Evolutionary conservation across 2,797 vertebrate species (phyloP).

Genomic region (Hippoglossus hippoglossus): DNA sequence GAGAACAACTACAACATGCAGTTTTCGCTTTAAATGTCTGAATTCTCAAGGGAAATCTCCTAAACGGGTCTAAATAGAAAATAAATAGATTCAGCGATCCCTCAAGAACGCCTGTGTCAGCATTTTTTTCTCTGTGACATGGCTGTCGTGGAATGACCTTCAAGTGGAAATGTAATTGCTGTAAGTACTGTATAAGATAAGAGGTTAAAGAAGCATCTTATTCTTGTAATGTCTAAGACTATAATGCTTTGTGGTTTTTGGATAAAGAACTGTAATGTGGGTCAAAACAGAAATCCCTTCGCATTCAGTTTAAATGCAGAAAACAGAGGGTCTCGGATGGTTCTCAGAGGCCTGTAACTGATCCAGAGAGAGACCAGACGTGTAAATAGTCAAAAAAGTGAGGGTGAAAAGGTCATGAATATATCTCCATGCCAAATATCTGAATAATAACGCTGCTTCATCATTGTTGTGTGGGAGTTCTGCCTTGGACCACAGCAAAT

Average conservation of each 20-base stretch:
- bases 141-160: slow-evolving; percentile 10
- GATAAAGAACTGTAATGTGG: slow-evolving; percentile 21
- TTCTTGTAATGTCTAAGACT: not conserved
- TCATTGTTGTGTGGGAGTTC: slow-evolving; percentile 14
- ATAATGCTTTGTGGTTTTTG: not conserved
- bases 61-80: not conserved
- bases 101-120: slow-evolving; percentile 6
- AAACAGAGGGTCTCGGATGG: slow-evolving; percentile 1
- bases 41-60: slow-evolving; percentile 8
- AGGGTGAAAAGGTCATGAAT: slow-evolving; percentile 29
- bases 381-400: slow-evolving; percentile 9
- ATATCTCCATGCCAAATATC: slow-evolving; percentile 16
- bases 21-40: slow-evolving; percentile 23
- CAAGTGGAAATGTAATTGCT: slow-evolving; percentile 10
- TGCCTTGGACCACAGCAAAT: slow-evolving; percentile 12
- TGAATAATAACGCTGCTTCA: slow-evolving; percentile 16
- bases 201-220: not conserved
- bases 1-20: slow-evolving; percentile 9
- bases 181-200: not conserved
- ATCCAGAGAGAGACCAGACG: slow-evolving; percentile 6
- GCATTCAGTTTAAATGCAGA: slow-evolving; percentile 35
- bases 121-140: not conserved
- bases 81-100: slow-evolving; percentile 17
- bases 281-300: slow-evolving; percentile 28
- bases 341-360: slow-evolving; percentile 9